phyloP scores from a whole-genome alignment of 2,888 invertebrate species.

The Entomobrya multifasciata region DNA sequence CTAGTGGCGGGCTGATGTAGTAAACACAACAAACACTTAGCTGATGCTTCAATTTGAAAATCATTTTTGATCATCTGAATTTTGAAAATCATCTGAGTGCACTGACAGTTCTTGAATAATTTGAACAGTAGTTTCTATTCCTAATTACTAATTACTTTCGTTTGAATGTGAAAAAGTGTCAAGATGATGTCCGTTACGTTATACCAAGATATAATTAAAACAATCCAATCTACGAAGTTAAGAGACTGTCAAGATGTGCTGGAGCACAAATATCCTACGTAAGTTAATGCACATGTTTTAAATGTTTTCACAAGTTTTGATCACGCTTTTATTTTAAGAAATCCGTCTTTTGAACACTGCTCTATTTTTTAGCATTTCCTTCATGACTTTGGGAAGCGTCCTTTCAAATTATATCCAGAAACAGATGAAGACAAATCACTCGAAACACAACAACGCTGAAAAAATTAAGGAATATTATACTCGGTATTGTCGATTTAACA shows the following conservation, averaged over 20 bases:
- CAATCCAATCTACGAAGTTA: slow-evolving; percentile 71
- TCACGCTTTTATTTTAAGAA: no score
- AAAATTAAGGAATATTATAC: slow-evolving; percentile 83
- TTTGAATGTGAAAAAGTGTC: background rate
- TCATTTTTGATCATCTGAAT: no score
- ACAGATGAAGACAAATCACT: slow-evolving; percentile 85
- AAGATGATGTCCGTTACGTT: slow-evolving; percentile 77
- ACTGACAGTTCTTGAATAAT: no score
- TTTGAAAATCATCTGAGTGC: no score
- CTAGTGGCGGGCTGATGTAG: no score
- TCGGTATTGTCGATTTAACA: no score
- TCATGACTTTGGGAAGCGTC: slow-evolving; percentile 87
- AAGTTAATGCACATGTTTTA: slow-evolving; percentile 14
- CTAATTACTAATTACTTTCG: no score
- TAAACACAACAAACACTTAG: no score
- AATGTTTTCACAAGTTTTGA: no score
- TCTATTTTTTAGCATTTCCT: slow-evolving; percentile 83
- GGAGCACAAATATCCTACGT: slow-evolving; percentile 78
- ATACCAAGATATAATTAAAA: slow-evolving; percentile 77
- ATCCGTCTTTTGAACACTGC: background rate
- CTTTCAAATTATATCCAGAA: slow-evolving; percentile 86
- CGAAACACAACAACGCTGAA: slow-evolving; percentile 84
- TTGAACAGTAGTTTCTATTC: no score
- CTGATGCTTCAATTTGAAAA: no score
- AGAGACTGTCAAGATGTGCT: slow-evolving; percentile 73